A percentile compares a stretch with the other conserved stretches of the same genome.
These are phyloP conservation scores for Otis tarda DNA, from an alignment of 2,113 vertebrate genomes.

Conservation along the genomic window DNA sequence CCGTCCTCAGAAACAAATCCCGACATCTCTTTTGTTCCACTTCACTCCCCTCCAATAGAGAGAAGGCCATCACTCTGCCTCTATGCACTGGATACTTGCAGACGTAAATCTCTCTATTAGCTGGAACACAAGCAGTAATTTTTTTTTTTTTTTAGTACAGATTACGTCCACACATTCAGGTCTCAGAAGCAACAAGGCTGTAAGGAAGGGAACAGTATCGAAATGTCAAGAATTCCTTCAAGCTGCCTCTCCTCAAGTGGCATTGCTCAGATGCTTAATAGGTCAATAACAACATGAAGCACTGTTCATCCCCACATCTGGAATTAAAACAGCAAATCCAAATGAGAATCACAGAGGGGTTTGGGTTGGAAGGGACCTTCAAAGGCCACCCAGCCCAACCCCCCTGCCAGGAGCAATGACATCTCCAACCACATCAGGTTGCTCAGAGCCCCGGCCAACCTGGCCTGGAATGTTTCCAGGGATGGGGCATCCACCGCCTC, in stretches of 20 bases:
- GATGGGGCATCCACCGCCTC: too few species aligned
- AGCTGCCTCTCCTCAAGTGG: neutral
- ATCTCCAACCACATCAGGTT: too few species aligned
- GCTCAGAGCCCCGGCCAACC: too few species aligned
- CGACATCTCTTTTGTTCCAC: neutral
- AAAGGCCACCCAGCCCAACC: too few species aligned
- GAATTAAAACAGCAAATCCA: neutral
- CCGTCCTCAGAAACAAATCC: neutral
- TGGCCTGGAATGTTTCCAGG: too few species aligned
- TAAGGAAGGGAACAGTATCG: neutral
- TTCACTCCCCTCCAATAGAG: neutral
- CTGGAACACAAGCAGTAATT: neutral
- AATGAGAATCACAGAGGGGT: too few species aligned
- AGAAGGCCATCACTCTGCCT: neutral
- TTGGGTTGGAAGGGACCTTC: too few species aligned
- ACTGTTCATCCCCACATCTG: neutral
- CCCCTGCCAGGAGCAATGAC: too few species aligned
- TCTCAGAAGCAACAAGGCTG: neutral
- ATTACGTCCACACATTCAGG: accelerated
- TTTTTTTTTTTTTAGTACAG: neutral
- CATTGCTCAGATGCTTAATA: accelerated
- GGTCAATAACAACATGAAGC: accelerated
- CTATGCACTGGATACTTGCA: neutral
- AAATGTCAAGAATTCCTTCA: accelerated
- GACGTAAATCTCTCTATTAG: neutral